phyloP scores from a whole-genome alignment of 2,888 invertebrate species.

The Rotaria magnacalcarata region DNA sequence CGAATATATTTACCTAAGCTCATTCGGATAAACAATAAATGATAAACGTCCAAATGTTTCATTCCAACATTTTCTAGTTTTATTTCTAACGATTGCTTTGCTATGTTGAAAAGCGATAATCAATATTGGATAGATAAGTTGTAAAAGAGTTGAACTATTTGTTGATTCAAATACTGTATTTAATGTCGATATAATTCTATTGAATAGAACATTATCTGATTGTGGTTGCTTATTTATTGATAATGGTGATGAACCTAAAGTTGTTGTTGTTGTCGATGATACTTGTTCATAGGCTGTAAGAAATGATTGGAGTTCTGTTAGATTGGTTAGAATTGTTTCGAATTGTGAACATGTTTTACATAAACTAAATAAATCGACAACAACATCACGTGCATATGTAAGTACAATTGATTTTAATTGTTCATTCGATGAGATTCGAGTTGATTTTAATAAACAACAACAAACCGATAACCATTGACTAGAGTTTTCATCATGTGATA shows the following conservation, averaged over 20 bases:
- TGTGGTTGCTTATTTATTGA: neutral
- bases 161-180: neutral
- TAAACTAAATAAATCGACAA: neutral
- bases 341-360: conserved; percentile 29
- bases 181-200: neutral
- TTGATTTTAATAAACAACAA: conserved; percentile 19
- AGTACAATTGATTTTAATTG: neutral
- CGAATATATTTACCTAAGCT: neutral
- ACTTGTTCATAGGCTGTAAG: neutral
- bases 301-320: neutral
- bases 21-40: conserved; percentile 21
- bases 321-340: neutral
- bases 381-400: neutral
- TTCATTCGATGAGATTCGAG: neutral
- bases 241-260: neutral
- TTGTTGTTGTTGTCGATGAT: neutral
- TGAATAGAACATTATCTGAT: neutral
- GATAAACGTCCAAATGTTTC: conserved; percentile 28
- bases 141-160: neutral
- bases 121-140: neutral
- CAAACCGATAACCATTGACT: neutral
- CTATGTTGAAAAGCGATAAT: neutral
- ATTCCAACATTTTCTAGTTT: conserved; percentile 30
- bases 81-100: conserved; percentile 9
- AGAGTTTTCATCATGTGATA: neutral